These are phyloP conservation scores for Diarsia brunnea DNA, from an alignment of 2,888 invertebrate species.

Conservation along the genomic window DNA sequence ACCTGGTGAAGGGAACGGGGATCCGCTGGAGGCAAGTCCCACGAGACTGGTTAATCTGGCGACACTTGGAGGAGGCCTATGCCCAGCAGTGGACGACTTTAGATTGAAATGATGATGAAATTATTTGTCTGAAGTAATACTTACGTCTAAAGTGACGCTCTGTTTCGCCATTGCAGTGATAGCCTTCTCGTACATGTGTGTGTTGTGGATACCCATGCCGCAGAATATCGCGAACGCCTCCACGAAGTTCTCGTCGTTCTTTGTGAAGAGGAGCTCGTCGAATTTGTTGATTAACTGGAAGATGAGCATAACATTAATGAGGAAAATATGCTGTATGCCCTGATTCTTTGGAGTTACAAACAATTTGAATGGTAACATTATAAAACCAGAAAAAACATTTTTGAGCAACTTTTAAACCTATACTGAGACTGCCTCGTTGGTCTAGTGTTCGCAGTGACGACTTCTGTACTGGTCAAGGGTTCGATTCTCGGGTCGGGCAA, in stretches of 20 bases:
- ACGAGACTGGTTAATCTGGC: too few species aligned
- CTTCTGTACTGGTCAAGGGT: too few species aligned
- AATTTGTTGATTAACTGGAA: conserved; percentile 97
- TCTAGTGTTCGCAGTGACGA: too few species aligned
- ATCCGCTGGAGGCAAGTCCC: too few species aligned
- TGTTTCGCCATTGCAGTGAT: conserved; percentile 99
- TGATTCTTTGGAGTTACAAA: background rate
- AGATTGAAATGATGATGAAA: too few species aligned
- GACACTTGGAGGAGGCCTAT: too few species aligned
- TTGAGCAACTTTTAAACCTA: background rate
- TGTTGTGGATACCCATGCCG: conserved; percentile 99
- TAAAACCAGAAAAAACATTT: background rate
- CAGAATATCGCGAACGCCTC: conserved; percentile 99
- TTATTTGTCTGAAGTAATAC: conserved; percentile 50
- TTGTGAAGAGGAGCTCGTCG: conserved; percentile 96
- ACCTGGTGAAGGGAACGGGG: too few species aligned
- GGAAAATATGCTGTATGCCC: background rate
- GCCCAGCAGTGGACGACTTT: too few species aligned
- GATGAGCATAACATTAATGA: conserved; percentile 30
- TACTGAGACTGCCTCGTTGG: too few species aligned
- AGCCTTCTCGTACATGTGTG: conserved; percentile 99
- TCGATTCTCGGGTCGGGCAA: too few species aligned
- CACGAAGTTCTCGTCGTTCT: conserved; percentile 98
- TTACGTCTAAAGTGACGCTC: conserved; percentile 97
- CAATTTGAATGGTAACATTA: background rate